Evolutionary conservation across 2,888 invertebrate genomes (phyloP).

Genomic region (Adineta ricciae): DNA sequence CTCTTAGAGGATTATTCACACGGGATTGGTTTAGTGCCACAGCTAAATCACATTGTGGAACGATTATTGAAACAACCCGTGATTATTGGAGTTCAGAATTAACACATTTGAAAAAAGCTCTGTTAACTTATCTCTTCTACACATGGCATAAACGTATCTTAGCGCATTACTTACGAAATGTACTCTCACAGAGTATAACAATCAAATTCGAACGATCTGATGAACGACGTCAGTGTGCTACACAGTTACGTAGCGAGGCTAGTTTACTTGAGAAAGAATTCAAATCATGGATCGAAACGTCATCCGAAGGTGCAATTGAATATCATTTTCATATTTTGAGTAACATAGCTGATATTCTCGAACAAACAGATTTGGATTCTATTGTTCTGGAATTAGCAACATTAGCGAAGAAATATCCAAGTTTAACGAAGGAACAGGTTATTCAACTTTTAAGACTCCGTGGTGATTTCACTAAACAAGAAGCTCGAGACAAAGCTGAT

Average conservation of each 20-base stretch:
- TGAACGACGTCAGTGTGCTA: background rate
- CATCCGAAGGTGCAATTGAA: background rate
- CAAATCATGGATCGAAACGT: background rate
- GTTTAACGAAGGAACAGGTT: background rate
- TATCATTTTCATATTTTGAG: slow-evolving; percentile 18
- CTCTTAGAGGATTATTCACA: slow-evolving; percentile 25
- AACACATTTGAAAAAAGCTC: background rate
- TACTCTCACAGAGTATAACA: background rate
- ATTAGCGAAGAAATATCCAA: slow-evolving; percentile 11
- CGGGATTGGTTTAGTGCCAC: slow-evolving; percentile 25
- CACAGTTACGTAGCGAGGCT: background rate
- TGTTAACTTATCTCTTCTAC: background rate
- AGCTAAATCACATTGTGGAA: background rate
- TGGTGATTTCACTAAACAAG: slow-evolving; percentile 4
- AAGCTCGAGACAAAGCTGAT: slow-evolving; percentile 14
- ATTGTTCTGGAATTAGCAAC: slow-evolving; percentile 19
- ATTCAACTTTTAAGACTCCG: background rate
- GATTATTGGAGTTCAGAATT: slow-evolving; percentile 15
- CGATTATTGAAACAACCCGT: slow-evolving; percentile 10
- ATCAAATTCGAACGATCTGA: background rate
- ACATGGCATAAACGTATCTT: slow-evolving; percentile 11
- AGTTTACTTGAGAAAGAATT: background rate
- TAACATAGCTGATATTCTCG: background rate
- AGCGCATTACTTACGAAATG: background rate
- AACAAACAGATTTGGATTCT: slow-evolving; percentile 18